phyloP scores from a whole-genome alignment of 2,888 invertebrate species.

The Conistra vaccinii region DNA sequence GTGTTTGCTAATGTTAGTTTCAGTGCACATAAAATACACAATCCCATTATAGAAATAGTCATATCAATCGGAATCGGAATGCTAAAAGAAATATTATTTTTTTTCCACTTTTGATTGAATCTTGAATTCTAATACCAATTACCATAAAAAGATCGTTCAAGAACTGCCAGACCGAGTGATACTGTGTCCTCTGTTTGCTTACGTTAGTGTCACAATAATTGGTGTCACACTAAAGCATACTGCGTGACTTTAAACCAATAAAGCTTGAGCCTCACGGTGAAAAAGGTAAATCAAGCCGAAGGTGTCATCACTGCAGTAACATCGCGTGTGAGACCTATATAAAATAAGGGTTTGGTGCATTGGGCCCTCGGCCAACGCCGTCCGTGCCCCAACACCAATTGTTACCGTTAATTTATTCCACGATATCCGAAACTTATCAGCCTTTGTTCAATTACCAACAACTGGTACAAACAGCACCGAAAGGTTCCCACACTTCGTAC shows the following conservation, averaged over 20 bases:
- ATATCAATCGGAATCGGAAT: no score
- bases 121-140: not conserved
- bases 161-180: not conserved
- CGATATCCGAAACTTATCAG: slow-evolving; percentile 68
- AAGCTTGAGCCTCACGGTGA: slow-evolving; percentile 42
- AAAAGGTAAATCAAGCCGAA: slow-evolving; percentile 52
- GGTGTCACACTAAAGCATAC: slow-evolving; percentile 35
- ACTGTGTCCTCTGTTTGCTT: slow-evolving; percentile 1
- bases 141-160: not conserved
- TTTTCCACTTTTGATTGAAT: not conserved
- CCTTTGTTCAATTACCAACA: slow-evolving; percentile 74
- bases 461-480: slow-evolving; percentile 80
- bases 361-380: slow-evolving; percentile 76
- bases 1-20: not conserved
- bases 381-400: slow-evolving; percentile 79
- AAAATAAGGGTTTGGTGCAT: slow-evolving; percentile 75
- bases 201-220: slow-evolving; percentile 6
- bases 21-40: not conserved
- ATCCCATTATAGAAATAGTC: not conserved
- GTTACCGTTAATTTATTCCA: slow-evolving; percentile 84
- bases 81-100: not conserved
- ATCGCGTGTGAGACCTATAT: slow-evolving; percentile 80
- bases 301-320: slow-evolving; percentile 75
- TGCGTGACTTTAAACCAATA: slow-evolving; percentile 44
- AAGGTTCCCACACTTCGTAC: slow-evolving; percentile 58